Evolutionary conservation across 2,113 vertebrate species (phyloP).

Genomic region (Embiotoca jacksoni): DNA sequence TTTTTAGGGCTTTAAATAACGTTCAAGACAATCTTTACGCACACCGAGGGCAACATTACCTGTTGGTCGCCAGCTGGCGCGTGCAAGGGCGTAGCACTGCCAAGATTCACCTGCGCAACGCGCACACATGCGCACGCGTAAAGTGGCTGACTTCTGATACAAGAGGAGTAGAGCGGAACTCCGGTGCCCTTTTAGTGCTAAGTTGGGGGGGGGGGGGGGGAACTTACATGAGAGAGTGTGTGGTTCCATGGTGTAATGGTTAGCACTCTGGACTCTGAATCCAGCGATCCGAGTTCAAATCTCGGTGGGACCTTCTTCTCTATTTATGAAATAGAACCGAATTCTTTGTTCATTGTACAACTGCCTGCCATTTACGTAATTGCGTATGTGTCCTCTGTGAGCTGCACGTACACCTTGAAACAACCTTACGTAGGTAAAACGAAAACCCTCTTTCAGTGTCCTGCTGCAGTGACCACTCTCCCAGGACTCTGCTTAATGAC

Average conservation of each 20-base stretch:
- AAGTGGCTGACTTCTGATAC: not conserved
- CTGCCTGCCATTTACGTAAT: too few species aligned
- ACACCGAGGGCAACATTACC: not conserved
- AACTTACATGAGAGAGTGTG: not conserved
- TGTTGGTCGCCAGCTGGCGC: conserved; percentile 20
- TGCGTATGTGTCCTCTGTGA: too few species aligned
- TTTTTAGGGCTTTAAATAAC: conserved; percentile 2
- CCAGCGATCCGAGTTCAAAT: conserved; percentile 86
- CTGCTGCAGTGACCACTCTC: conserved; percentile 54
- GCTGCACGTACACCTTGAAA: not conserved
- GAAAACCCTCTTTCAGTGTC: conserved; percentile 18
- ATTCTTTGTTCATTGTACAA: not conserved
- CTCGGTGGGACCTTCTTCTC: conserved; percentile 73
- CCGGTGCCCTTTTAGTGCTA: conserved; percentile 1
- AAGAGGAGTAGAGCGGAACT: not conserved
- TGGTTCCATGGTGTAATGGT: conserved; percentile 72
- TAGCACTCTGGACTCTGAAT: conserved; percentile 89
- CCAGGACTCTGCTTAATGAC: conserved; percentile 61
- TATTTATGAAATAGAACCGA: too few species aligned
- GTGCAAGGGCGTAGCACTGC: not conserved
- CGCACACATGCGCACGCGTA: not conserved
- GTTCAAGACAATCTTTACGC: conserved; percentile 16
- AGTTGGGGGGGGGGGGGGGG: not conserved
- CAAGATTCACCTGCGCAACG: not conserved
- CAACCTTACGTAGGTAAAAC: conserved; percentile 7